Evolutionary conservation across 2,888 invertebrate species (phyloP).

Genomic region (Habroteleia sp.): DNA sequence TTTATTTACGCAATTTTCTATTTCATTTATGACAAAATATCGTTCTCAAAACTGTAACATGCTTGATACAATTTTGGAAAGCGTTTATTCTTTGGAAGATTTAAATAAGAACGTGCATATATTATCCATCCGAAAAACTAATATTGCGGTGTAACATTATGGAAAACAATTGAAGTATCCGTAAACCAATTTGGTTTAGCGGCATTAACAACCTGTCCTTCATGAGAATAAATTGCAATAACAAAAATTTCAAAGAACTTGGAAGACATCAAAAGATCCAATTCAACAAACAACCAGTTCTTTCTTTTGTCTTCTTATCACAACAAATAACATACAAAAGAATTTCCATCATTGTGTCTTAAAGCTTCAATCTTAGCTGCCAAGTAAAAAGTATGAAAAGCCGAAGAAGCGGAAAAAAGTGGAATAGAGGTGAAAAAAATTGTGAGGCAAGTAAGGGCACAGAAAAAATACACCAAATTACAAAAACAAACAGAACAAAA

Average conservation of each 20-base stretch:
- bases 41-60: too few relatives aligned
- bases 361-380: constrained; percentile 37
- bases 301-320: constrained; percentile 51
- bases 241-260: constrained; percentile 40
- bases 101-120: too few relatives aligned
- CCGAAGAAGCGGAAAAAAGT: not conserved
- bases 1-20: too few relatives aligned
- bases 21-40: too few relatives aligned
- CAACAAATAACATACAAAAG: constrained; percentile 54
- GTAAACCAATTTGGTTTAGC: constrained; percentile 10
- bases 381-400: constrained; percentile 9
- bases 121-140: constrained; percentile 1
- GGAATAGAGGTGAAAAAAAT: not conserved
- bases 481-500: constrained; percentile 30
- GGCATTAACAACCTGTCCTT: constrained; percentile 45
- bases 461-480: constrained; percentile 25
- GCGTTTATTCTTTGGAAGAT: too few relatives aligned
- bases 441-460: not conserved
- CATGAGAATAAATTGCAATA: constrained; percentile 47
- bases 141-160: constrained; percentile 3
- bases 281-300: constrained; percentile 44
- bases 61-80: too few relatives aligned
- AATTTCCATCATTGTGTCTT: constrained; percentile 49
- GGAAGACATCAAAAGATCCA: constrained; percentile 54
- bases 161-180: constrained; percentile 29